Percentiles rank a stretch among this genome's conserved stretches.
These are phyloP conservation scores for Drosophila yakuba DNA, from an alignment of 1,140 invertebrate species.

Conservation along the genomic window DNA sequence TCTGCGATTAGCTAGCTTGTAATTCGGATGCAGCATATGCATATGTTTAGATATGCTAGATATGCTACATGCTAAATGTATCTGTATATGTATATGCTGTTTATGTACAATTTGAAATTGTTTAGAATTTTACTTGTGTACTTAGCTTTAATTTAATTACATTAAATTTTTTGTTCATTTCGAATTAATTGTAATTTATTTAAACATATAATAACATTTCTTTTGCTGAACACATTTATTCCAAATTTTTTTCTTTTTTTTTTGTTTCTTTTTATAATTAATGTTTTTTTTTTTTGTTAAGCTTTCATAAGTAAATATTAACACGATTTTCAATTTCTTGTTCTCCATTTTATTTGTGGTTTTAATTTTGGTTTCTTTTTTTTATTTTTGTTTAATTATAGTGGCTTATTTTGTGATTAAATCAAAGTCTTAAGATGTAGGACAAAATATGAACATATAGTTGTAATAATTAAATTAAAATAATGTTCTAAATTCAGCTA, in stretches of 20 bases:
- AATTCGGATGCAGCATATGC: constrained; percentile 51
- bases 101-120: constrained; percentile 72
- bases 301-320: constrained; percentile 51
- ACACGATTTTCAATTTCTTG: constrained; percentile 40
- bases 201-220: constrained; percentile 84
- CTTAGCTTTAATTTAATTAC: constrained; percentile 70
- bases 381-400: constrained; percentile 34
- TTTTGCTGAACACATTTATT: constrained; percentile 84
- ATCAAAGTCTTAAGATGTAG: constrained; percentile 51
- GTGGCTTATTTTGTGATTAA: constrained; percentile 55
- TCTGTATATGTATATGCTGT: constrained; percentile 31
- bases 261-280: constrained; percentile 20
- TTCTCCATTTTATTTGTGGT: constrained; percentile 32
- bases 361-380: constrained; percentile 16
- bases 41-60: constrained; percentile 13
- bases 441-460: constrained; percentile 35
- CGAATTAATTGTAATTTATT: constrained; percentile 63
- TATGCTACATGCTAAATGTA: constrained; percentile 23
- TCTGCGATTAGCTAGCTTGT: constrained; percentile 34
- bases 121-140: constrained; percentile 58
- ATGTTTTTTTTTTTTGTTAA: constrained; percentile 35
- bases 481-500: constrained; percentile 37
- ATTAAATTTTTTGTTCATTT: constrained; percentile 60
- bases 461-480: constrained; percentile 25
- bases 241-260: constrained; percentile 67